Percentiles rank a stretch among this genome's conserved stretches.
These are phyloP conservation scores for Varanus salvator DNA, from an alignment of 2,113 vertebrate species.

Conservation along the genomic window DNA sequence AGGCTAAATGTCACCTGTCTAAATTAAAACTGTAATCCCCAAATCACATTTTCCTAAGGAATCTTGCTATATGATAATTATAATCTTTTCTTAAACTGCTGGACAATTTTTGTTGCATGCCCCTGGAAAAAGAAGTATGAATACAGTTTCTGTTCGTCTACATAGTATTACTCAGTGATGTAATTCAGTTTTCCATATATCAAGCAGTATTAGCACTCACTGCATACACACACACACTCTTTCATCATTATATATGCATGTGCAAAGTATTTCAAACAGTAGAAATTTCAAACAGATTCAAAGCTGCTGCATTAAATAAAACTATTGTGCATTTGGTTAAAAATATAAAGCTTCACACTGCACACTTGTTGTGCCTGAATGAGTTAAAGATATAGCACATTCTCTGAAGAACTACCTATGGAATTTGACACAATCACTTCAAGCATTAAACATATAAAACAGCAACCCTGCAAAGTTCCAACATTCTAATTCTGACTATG, in stretches of 20 bases:
- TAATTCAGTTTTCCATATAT: slow-evolving; percentile 16
- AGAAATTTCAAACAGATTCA: slow-evolving; percentile 20
- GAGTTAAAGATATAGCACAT: not conserved
- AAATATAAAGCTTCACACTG: slow-evolving; percentile 11
- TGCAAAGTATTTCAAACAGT: not conserved
- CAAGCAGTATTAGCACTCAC: not conserved
- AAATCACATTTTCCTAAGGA: not conserved
- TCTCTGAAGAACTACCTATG: slow-evolving; percentile 37
- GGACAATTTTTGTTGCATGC: slow-evolving; percentile 39
- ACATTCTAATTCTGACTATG: slow-evolving; percentile 30
- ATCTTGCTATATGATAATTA: not conserved
- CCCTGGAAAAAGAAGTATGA: slow-evolving; percentile 9
- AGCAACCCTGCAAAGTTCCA: slow-evolving; percentile 10
- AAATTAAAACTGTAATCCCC: not conserved
- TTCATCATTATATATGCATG: slow-evolving; percentile 9
- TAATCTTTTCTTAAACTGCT: not conserved
- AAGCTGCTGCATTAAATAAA: slow-evolving; percentile 32
- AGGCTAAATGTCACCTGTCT: slow-evolving; percentile 37
- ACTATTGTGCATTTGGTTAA: not conserved
- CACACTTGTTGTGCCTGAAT: slow-evolving; percentile 37
- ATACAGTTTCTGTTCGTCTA: not conserved
- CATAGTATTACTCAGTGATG: not conserved
- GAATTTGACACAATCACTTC: slow-evolving; percentile 29
- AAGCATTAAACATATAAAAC: slow-evolving; percentile 39
- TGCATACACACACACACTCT: slow-evolving; percentile 35